These are phyloP conservation scores for Alosa sapidissima DNA, from an alignment of 2,797 vertebrate species.

Conservation along the genomic window DNA sequence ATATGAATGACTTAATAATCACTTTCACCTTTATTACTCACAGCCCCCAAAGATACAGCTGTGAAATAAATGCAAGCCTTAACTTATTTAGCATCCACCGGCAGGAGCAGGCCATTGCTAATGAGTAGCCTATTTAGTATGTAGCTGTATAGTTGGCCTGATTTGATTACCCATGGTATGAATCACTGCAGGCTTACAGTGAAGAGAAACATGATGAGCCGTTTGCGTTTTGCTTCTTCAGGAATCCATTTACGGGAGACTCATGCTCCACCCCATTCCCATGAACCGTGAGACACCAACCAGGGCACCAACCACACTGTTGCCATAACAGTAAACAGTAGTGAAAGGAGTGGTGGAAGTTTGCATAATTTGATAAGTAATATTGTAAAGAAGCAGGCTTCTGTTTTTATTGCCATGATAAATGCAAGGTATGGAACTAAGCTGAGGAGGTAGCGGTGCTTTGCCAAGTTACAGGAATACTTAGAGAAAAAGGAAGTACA, in stretches of 20 bases:
- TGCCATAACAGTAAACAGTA: background rate
- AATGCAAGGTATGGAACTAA: background rate
- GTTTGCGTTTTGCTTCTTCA: background rate
- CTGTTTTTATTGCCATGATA: background rate
- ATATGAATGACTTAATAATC: background rate
- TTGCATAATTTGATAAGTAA: background rate
- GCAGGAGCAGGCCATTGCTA: background rate
- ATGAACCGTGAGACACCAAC: background rate
- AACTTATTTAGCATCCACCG: background rate
- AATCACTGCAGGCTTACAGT: background rate
- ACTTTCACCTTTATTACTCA: background rate
- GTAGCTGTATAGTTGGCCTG: background rate
- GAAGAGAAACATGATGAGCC: background rate
- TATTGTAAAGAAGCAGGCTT: background rate
- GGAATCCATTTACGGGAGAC: background rate
- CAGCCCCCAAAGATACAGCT: background rate
- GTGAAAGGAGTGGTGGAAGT: background rate
- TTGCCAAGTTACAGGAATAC: background rate
- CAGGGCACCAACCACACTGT: background rate
- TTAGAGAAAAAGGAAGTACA: background rate
- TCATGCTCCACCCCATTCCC: background rate
- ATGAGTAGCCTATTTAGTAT: background rate
- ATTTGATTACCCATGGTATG: conserved; percentile 1
- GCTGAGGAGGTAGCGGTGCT: background rate
- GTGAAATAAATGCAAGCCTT: background rate